These are phyloP conservation scores for Drosophila infuscata DNA, from an alignment of 2,888 invertebrate genomes.

Conservation along the genomic window DNA sequence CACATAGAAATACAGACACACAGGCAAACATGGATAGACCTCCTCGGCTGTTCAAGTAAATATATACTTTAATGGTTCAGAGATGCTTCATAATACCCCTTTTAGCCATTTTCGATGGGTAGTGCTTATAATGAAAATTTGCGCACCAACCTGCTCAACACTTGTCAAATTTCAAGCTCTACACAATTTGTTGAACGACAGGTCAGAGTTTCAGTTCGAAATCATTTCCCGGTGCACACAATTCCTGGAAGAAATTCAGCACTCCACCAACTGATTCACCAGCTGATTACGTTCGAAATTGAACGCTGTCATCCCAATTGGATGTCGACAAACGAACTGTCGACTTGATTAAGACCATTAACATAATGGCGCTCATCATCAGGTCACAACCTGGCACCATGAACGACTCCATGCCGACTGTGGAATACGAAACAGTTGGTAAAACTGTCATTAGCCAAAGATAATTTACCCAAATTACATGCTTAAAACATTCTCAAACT, in stretches of 20 bases:
- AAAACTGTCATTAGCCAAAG: neutral
- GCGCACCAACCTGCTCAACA: neutral
- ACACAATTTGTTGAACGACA: constrained; percentile 27
- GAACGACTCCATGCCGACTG: neutral
- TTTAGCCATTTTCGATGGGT: neutral
- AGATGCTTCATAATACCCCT: neutral
- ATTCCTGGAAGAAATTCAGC: constrained; percentile 48
- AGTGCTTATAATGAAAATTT: neutral
- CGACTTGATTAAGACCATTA: constrained; percentile 55
- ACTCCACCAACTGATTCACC: constrained; percentile 16
- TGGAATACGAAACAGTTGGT: neutral
- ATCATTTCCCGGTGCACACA: constrained; percentile 31
- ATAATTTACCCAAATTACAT: neutral
- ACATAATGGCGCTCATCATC: constrained; percentile 50
- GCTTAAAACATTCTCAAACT: neutral
- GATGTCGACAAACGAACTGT: constrained; percentile 26
- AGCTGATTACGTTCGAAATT: constrained; percentile 16
- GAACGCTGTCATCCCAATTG: neutral
- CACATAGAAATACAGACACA: neutral
- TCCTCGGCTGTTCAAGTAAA: neutral
- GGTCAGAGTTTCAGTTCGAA: constrained; percentile 33
- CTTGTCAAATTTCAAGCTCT: constrained; percentile 57
- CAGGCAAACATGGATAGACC: neutral
- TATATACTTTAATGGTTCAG: neutral
- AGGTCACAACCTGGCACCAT: constrained; percentile 33